Percentiles rank a stretch among this genome's conserved stretches.
These are phyloP conservation scores for Telmatochromis sp. DNA, from an alignment of 2,113 vertebrate species.

Conservation along the genomic window DNA sequence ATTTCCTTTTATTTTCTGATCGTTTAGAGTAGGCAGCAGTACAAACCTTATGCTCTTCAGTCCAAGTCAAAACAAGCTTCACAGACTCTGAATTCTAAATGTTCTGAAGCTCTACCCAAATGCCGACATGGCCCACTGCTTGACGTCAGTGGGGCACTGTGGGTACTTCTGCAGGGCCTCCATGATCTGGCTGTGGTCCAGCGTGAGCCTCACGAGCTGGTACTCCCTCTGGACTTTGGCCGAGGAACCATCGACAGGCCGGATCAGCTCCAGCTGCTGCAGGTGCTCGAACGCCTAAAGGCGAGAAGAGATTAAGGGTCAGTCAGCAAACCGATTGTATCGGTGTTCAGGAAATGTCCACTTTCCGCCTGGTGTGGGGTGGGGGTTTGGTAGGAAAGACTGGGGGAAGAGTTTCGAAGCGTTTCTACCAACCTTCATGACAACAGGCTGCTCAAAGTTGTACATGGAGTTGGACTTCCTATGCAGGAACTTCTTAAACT, in stretches of 20 bases:
- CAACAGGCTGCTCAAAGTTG: conserved; percentile 89
- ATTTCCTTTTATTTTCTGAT: neutral
- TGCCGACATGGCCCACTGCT: conserved; percentile 87
- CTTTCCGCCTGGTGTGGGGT: neutral
- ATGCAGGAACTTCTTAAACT: conserved; percentile 96
- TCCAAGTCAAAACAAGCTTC: neutral
- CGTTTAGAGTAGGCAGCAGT: neutral
- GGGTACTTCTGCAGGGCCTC: conserved; percentile 90
- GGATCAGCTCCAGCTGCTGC: conserved; percentile 86
- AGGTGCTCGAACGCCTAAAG: conserved; percentile 91
- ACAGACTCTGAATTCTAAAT: neutral
- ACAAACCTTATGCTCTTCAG: neutral
- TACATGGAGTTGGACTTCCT: conserved; percentile 88
- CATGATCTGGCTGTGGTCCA: conserved; percentile 89
- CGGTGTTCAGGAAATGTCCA: neutral
- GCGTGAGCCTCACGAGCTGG: conserved; percentile 81
- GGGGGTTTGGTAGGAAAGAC: neutral
- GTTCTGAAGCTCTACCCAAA: conserved; percentile 44
- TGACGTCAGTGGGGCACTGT: conserved; percentile 89
- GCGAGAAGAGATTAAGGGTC: neutral
- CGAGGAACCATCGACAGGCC: conserved; percentile 72
- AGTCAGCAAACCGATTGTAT: neutral
- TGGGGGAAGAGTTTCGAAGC: no score
- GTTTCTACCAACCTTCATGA: conserved; percentile 82
- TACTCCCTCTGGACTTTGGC: conserved; percentile 81